Evolutionary conservation across 2,888 invertebrate species (phyloP).

Genomic region (Gymnoscelis rufifasciata): DNA sequence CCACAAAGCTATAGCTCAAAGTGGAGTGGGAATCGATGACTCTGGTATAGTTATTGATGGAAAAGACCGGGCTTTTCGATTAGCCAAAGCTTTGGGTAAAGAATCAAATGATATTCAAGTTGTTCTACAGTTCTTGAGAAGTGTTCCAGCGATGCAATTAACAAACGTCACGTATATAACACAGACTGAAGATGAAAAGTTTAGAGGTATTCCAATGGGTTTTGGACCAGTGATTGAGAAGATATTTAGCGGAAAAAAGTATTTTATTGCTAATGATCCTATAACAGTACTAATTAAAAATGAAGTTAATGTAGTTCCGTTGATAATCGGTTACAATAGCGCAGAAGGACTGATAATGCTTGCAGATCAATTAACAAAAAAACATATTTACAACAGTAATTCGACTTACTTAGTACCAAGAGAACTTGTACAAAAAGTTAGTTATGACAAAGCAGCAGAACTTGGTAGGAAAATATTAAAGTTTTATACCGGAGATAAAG

Average conservation of each 20-base stretch:
- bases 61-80: conserved; percentile 46
- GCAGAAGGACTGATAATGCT: conserved; percentile 49
- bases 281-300: conserved; percentile 39
- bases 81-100: conserved; percentile 48
- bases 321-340: conserved; percentile 52
- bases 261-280: conserved; percentile 47
- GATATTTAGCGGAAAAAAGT: conserved; percentile 38
- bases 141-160: conserved; percentile 42
- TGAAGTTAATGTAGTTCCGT: conserved; percentile 43
- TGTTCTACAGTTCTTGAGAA: conserved; percentile 42
- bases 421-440: conserved; percentile 39
- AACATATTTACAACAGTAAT: conserved; percentile 36
- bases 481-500: conserved; percentile 21
- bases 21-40: conserved; percentile 52
- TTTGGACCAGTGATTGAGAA: conserved; percentile 55
- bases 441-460: conserved; percentile 35
- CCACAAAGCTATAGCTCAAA: conserved; percentile 58
- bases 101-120: conserved; percentile 45
- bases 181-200: conserved; percentile 44
- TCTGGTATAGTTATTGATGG: conserved; percentile 42
- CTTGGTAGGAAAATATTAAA: conserved; percentile 16
- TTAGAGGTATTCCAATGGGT: conserved; percentile 46
- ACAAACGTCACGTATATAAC: conserved; percentile 38
- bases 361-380: conserved; percentile 32
- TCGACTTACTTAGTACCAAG: conserved; percentile 45